Conservation (phyloP, 2,113 vertebrate species). For the Scomber japonicus region DNA sequence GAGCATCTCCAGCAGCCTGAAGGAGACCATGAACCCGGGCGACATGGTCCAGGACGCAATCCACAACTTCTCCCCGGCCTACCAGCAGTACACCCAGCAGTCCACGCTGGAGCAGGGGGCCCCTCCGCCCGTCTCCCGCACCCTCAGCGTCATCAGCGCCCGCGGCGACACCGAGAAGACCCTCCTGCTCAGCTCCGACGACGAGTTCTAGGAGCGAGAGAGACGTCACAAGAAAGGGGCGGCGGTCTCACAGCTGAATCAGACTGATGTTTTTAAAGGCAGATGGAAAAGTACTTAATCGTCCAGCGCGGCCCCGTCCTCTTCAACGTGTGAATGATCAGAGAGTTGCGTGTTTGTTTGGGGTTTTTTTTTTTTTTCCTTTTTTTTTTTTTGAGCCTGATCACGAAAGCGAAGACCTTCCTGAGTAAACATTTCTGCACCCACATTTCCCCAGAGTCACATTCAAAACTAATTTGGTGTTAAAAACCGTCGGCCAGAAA, state of each 20-base stretch:
- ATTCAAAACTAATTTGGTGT: slow-evolving; percentile 2
- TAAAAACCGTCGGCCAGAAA: neutral
- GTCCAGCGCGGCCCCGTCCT: neutral
- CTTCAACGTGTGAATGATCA: slow-evolving; percentile 1
- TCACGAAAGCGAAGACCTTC: neutral
- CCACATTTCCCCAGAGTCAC: neutral
- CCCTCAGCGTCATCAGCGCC: slow-evolving; percentile 80
- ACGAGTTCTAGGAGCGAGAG: slow-evolving; percentile 89
- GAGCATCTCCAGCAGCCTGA: slow-evolving; percentile 99
- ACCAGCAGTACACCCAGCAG: slow-evolving; percentile 99
- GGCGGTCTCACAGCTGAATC: neutral
- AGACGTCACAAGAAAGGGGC: accelerated
- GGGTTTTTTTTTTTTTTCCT: slow-evolving; percentile 2
- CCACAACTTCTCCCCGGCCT: slow-evolving; percentile 98
- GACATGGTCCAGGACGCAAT: slow-evolving; percentile 99
- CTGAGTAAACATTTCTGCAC: neutral
- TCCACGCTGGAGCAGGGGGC: slow-evolving; percentile 92
- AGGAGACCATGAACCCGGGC: slow-evolving; percentile 97
- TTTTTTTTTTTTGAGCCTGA: slow-evolving; percentile 2
- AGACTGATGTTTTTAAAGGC: slow-evolving; percentile 7
- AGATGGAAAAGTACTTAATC: neutral
- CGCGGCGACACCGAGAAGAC: slow-evolving; percentile 94
- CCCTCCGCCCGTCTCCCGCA: slow-evolving; percentile 81
- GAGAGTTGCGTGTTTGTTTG: slow-evolving; percentile 10
- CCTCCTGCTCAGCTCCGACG: slow-evolving; percentile 94